Conservation (phyloP, 2,888 invertebrate genomes). For the Punctoribates punctum region DNA sequence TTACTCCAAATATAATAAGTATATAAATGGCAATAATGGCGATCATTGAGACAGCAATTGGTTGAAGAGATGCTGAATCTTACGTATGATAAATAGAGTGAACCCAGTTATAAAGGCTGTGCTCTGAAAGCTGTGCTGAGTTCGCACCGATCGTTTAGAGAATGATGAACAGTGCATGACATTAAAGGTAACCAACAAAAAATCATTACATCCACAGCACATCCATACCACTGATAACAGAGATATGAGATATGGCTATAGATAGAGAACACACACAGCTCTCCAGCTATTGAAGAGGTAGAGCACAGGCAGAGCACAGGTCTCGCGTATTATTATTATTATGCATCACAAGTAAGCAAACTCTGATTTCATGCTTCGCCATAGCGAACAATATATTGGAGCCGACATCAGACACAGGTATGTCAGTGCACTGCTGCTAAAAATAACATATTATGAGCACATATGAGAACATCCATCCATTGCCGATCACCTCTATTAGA, state of each 20-base stretch:
- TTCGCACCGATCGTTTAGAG: slow-evolving; percentile 5
- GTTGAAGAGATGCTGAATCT: slow-evolving; percentile 1
- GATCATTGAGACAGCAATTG: slow-evolving; percentile 23
- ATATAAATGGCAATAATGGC: slow-evolving; percentile 17
- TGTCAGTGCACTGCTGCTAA: too few relatives aligned
- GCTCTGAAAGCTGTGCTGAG: neutral
- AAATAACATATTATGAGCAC: too few relatives aligned
- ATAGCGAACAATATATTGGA: too few relatives aligned
- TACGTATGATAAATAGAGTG: neutral
- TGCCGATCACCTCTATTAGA: too few relatives aligned
- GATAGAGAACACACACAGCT: neutral
- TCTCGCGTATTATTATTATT: too few relatives aligned
- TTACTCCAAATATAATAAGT: neutral
- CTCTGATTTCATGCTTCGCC: too few relatives aligned
- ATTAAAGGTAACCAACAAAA: neutral
- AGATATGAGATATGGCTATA: neutral
- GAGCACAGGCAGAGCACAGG: too few relatives aligned
- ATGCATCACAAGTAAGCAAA: too few relatives aligned
- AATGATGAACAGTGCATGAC: slow-evolving; percentile 33
- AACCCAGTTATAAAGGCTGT: neutral
- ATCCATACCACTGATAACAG: neutral
- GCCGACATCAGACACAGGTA: too few relatives aligned
- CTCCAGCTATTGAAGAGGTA: too few relatives aligned
- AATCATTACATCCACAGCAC: slow-evolving; percentile 16
- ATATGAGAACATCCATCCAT: too few relatives aligned